A percentile compares a stretch with the other conserved stretches of the same genome.
These are phyloP conservation scores for Agrotis puta DNA, from an alignment of 2,888 invertebrate genomes.

Conservation along the genomic window DNA sequence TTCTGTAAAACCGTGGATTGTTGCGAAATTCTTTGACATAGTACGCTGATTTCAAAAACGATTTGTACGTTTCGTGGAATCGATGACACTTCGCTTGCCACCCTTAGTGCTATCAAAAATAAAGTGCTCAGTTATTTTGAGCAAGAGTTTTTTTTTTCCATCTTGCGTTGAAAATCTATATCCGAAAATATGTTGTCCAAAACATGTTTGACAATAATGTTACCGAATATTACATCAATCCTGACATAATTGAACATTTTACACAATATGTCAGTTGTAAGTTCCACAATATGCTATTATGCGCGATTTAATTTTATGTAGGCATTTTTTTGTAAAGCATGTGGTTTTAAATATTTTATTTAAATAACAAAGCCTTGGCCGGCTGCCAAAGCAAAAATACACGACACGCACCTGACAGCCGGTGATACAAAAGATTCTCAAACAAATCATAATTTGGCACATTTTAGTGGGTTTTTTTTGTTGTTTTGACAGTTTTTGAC, in stretches of 20 bases:
- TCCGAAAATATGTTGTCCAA: neutral
- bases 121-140: neutral
- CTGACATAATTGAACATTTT: constrained; percentile 19
- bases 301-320: constrained; percentile 58
- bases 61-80: neutral
- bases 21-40: constrained; percentile 4
- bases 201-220: neutral
- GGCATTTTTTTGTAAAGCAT: constrained; percentile 61
- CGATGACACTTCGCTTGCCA: neutral
- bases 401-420: constrained; percentile 73
- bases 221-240: constrained; percentile 11
- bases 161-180: neutral
- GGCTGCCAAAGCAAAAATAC: constrained; percentile 76
- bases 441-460: constrained; percentile 65
- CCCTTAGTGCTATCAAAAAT: neutral
- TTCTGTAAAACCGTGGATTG: neutral
- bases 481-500: constrained; percentile 38
- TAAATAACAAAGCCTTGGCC: constrained; percentile 79
- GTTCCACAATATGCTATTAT: constrained; percentile 52
- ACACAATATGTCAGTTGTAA: constrained; percentile 24
- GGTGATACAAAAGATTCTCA: constrained; percentile 62
- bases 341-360: constrained; percentile 71
- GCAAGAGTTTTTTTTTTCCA: neutral
- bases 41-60: neutral
- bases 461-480: constrained; percentile 47